Percentiles rank a stretch among this genome's conserved stretches.
phyloP scores from a whole-genome alignment of 1,140 invertebrate species.

The Oedothorax gibbosus region DNA sequence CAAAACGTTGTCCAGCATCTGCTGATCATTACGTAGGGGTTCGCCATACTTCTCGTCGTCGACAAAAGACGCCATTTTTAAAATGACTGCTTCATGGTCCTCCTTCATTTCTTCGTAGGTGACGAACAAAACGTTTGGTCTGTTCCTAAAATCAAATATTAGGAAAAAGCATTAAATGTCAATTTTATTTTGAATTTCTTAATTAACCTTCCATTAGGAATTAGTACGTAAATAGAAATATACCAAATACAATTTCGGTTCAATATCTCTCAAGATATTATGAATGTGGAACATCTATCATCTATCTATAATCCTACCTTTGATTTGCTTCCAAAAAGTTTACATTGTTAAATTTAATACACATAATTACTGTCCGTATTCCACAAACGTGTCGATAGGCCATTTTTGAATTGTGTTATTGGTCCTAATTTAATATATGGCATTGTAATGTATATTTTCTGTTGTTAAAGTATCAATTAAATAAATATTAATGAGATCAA shows the following conservation, averaged over 20 bases:
- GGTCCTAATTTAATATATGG: too few relatives aligned
- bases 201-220: not conserved
- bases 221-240: not conserved
- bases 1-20: slow-evolving; percentile 13
- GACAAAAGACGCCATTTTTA: slow-evolving; percentile 60
- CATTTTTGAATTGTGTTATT: too few relatives aligned
- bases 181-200: not conserved
- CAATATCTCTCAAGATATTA: not conserved
- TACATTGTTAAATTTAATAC: too few relatives aligned
- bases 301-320: not conserved
- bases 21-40: not conserved
- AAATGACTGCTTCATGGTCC: slow-evolving; percentile 15
- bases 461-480: too few relatives aligned
- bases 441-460: too few relatives aligned
- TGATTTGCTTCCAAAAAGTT: too few relatives aligned
- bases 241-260: not conserved
- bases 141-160: slow-evolving; percentile 28
- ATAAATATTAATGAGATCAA: too few relatives aligned
- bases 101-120: slow-evolving; percentile 63
- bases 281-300: not conserved
- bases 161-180: not conserved
- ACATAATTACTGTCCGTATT: too few relatives aligned
- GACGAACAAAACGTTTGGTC: slow-evolving; percentile 67
- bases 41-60: slow-evolving; percentile 38
- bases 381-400: too few relatives aligned